Evolutionary conservation across 2,113 vertebrate species (phyloP).

Genomic region (Pomatostomus ruficeps): DNA sequence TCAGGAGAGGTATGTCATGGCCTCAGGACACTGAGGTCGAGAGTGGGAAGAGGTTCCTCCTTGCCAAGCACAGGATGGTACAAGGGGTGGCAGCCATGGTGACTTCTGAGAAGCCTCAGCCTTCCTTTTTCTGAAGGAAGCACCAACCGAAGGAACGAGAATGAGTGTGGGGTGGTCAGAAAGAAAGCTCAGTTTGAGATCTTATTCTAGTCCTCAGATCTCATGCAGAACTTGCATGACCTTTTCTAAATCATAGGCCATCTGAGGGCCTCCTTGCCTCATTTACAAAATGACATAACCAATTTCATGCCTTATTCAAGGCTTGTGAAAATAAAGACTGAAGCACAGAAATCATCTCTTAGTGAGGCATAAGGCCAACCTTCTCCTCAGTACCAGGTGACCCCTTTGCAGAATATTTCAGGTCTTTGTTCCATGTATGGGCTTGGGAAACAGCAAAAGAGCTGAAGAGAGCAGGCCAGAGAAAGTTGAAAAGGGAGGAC

Average conservation of each 20-base stretch:
- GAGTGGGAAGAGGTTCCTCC: background rate
- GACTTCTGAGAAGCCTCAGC: background rate
- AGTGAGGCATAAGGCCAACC: rapidly evolving
- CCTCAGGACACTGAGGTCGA: background rate
- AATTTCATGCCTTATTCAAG: background rate
- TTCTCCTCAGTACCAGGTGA: background rate
- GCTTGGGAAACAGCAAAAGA: background rate
- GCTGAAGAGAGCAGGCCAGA: background rate
- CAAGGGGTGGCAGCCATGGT: background rate
- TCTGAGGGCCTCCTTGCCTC: background rate
- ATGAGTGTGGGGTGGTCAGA: background rate
- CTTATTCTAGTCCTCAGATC: background rate
- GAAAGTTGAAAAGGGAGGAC: background rate
- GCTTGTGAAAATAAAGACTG: background rate
- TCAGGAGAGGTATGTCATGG: constrained; percentile 68
- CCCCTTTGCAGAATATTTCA: background rate
- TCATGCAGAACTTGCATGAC: background rate
- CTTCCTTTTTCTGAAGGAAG: background rate
- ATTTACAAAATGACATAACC: background rate
- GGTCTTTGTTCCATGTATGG: background rate
- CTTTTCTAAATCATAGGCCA: background rate
- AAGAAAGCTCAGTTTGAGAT: background rate
- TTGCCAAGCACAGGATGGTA: background rate
- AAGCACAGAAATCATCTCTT: background rate
- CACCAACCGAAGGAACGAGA: background rate